Evolutionary conservation across 2,113 vertebrate species (phyloP), one percentile per base, ranked within the genome.

Genomic region (Podarcis cretensis): DNA sequence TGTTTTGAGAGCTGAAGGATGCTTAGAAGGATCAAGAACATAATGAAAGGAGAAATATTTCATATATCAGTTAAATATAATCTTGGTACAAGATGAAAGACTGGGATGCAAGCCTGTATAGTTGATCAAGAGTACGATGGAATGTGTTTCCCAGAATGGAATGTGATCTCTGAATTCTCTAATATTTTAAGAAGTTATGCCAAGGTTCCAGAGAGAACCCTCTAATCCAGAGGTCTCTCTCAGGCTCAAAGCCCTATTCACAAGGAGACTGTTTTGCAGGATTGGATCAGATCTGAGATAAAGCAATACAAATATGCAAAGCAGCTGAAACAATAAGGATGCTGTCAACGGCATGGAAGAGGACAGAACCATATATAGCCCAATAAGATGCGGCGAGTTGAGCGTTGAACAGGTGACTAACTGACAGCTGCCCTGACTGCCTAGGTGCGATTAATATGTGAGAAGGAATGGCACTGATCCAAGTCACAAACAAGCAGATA

Each of bases 291-390:
- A 63, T 59, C 37, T 14, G 65, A 81, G 54, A 89, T 48, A 89
- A 85, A 85, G 66, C 32, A 65, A 23, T 48, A 27, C 25, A 81
- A 81, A 63, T 48, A 81, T 66, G 35, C 83, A 35, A 59, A 73
- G 76, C 76, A 81, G 30, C 68, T 85, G 77, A 81, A 85, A 81
- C 30, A 81, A 85, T 27, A 86, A 82, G 83, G 71, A 57, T 48
- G 54, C 69, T 65, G 71, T 48, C 9, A 66, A 75, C 21, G 6
- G 40, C 37, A 32, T 23, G 59, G 40, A 63, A 85, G 23, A 43
- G 14, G 23, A 48, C 48, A 43, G 43, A 43, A 43, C 43, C 43
- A 43, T 43, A 43, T 43, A 43, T 48, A 48, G 48, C 48, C 9
- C 9, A 48, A 48, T 10, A 54, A 54, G 37, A 35, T 73, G 21